Percentiles rank a stretch among this genome's conserved stretches.
Conservation (phyloP, 2,888 invertebrate species). For the Ganaspis brasiliensis region DNA sequence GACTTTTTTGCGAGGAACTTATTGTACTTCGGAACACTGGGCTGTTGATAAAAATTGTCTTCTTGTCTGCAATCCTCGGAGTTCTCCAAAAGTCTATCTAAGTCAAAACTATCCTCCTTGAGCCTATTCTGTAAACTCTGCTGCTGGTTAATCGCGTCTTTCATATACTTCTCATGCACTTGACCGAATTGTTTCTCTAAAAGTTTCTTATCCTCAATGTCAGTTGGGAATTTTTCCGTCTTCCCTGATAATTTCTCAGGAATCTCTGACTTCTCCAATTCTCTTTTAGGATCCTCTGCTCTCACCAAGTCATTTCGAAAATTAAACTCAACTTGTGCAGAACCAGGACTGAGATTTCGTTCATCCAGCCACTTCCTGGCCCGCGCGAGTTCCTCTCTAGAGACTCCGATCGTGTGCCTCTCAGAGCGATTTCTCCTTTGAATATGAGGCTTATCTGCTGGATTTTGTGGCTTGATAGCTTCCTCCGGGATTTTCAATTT, state of each 20-base stretch:
- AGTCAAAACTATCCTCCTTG: conserved; percentile 52
- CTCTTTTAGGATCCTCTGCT: conserved; percentile 15
- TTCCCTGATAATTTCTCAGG: conserved; percentile 36
- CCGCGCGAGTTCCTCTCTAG: conserved; percentile 89
- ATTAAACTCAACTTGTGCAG: conserved; percentile 24
- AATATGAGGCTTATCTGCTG: conserved; percentile 64
- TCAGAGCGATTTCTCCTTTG: conserved; percentile 85
- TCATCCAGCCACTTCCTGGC: conserved; percentile 90
- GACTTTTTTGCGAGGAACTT: conserved; percentile 85
- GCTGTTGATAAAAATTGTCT: conserved; percentile 60
- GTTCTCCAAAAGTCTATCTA: conserved; percentile 46
- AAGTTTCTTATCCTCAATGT: background rate
- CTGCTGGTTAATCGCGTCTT: conserved; percentile 78
- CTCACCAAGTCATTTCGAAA: background rate
- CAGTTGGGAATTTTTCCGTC: background rate
- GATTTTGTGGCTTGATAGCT: conserved; percentile 77
- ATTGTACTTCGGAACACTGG: conserved; percentile 61
- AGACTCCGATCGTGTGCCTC: conserved; percentile 92
- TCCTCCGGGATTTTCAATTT: conserved; percentile 78
- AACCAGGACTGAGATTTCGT: conserved; percentile 67
- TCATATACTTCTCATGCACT: conserved; percentile 71
- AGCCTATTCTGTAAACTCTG: conserved; percentile 73
- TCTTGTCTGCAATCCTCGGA: conserved; percentile 49
- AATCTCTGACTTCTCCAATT: conserved; percentile 1
- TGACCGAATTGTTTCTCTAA: conserved; percentile 55